Evolutionary conservation across 2,113 vertebrate species (phyloP).

Genomic region (Xenopus laevis): DNA sequence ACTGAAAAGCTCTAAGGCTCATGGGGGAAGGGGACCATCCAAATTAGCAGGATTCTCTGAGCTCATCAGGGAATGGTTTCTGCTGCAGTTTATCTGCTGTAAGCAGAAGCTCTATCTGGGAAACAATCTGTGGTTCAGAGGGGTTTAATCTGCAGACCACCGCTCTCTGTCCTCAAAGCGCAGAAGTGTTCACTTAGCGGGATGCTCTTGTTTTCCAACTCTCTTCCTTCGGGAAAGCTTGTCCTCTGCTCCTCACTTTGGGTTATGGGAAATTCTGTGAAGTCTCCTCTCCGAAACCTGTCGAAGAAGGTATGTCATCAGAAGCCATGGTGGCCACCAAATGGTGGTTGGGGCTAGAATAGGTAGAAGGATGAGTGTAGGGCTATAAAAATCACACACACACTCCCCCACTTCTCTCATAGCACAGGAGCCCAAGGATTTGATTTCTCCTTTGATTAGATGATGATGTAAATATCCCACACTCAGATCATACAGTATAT

Average conservation of each 20-base stretch:
- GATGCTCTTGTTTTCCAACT: slow-evolving; percentile 58
- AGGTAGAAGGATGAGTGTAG: not conserved
- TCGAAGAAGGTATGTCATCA: slow-evolving; percentile 90
- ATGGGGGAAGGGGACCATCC: slow-evolving; percentile 50
- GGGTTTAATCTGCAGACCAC: slow-evolving; percentile 52
- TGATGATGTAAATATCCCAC: not conserved
- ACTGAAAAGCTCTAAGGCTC: slow-evolving; percentile 41
- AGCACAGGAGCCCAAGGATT: not conserved
- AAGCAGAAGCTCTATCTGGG: slow-evolving; percentile 54
- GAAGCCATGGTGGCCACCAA: not conserved
- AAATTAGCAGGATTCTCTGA: slow-evolving; percentile 64
- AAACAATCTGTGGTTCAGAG: slow-evolving; percentile 63
- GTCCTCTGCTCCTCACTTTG: slow-evolving; percentile 57
- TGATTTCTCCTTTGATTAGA: not conserved
- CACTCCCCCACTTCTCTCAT: not conserved
- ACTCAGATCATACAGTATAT: not conserved
- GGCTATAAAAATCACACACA: not conserved
- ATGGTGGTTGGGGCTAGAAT: not conserved
- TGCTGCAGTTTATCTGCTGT: slow-evolving; percentile 64
- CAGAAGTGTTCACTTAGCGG: slow-evolving; percentile 64
- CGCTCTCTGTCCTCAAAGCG: slow-evolving; percentile 58
- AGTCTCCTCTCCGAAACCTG: slow-evolving; percentile 89
- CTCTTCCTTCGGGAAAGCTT: slow-evolving; percentile 52
- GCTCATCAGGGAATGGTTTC: slow-evolving; percentile 60
- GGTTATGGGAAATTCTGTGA: slow-evolving; percentile 98